Percentiles rank a stretch among this genome's conserved stretches.
phyloP scores from a whole-genome alignment of 2,113 vertebrate genomes.

The Pardalotus punctatus region DNA sequence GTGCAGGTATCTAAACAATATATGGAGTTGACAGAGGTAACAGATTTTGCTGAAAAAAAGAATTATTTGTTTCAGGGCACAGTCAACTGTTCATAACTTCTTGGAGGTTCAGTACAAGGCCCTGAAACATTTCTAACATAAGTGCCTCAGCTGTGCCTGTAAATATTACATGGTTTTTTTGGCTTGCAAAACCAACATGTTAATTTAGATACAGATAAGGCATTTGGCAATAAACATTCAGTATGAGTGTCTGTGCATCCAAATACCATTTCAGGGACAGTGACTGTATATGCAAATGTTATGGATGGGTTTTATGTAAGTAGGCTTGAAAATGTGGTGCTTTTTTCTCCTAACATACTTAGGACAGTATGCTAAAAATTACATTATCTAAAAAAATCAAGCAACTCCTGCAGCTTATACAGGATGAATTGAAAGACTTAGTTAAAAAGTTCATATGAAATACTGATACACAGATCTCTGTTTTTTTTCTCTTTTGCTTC shows the following conservation, averaged over 20 bases:
- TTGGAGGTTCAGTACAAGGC: background rate
- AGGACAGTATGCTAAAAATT: background rate
- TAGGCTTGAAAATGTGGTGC: slow-evolving; percentile 1
- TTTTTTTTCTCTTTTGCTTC: background rate
- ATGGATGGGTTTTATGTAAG: background rate
- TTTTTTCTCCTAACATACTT: background rate
- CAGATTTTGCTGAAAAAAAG: background rate
- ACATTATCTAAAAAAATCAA: background rate
- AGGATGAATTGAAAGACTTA: background rate
- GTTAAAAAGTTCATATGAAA: background rate
- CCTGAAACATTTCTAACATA: background rate
- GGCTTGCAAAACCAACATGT: background rate
- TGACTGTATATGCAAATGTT: background rate
- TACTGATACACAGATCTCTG: background rate
- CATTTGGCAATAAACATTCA: background rate
- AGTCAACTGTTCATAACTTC: background rate
- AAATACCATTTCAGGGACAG: background rate
- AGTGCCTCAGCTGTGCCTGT: background rate
- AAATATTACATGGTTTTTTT: background rate
- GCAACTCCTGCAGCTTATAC: background rate
- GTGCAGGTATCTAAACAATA: background rate
- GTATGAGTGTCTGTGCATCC: background rate
- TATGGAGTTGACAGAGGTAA: background rate
- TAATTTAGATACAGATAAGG: background rate
- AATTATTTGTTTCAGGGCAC: background rate